Evolutionary conservation across 2,113 vertebrate species (phyloP), one percentile per base, ranked within the genome.

Genomic region (Callospermophilus lateralis): DNA sequence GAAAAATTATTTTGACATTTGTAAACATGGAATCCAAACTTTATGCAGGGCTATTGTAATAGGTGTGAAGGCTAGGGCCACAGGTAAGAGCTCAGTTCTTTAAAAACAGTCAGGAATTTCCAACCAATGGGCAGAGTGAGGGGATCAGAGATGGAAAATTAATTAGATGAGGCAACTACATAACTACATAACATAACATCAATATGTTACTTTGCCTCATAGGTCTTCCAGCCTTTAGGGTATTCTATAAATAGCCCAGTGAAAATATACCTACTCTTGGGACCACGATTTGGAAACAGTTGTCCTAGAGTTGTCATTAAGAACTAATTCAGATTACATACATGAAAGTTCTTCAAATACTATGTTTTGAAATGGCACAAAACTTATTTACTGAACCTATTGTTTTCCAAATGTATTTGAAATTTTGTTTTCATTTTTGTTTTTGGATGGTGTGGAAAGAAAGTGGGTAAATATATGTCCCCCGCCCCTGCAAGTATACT

Each of bases 361-460:
- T 67, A 55, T n/a, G 37, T 81, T 37, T 67, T 85, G 19, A 58
- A 90, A 63, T 4, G 20, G 55, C 15, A 67, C 34, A 80, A 84
- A 70, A 39, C 11, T 55, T 68, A 42, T 34, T 70, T 70, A 76
- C 42, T 48, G 32, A 73, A 78, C 16, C 28, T 55, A 19, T 17
- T 79, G 13, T 84, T 89, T 73, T 51, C 26, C 28, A 83, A 30
- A 39, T 48, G 24, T 55, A 96, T 53, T 78, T 92, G 83, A 92
- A 78, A 70, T 78, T 86, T 58, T 58, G 12, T 42, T 58, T 87
- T 80, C 5, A 74, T 68, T 86, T 94, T 77, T 65, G 63, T 39
- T 84, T 79, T 42, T 63, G 51, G 61, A 9, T 10, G 32, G 16
- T 74, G 7, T 88, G 45, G 26, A 45, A 6, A 13, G 20, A 51